Evolutionary conservation across 1,140 invertebrate genomes (phyloP), one percentile per base, ranked within the genome.

Genomic region (Schlechtendalia chinensis): DNA sequence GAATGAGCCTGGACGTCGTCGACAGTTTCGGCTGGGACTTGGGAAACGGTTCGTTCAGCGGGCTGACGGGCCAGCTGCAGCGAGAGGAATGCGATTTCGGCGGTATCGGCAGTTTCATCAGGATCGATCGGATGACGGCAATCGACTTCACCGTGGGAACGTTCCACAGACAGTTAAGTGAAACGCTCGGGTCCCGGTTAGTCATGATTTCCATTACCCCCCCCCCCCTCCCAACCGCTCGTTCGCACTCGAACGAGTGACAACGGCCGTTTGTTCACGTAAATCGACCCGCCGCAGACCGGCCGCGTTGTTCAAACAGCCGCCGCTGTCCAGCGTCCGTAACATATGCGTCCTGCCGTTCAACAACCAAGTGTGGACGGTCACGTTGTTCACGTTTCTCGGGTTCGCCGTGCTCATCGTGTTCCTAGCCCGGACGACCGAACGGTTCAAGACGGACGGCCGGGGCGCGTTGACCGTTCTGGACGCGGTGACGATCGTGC

Each of bases 291-390:
- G n/a, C 14, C 19, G 1, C 53, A 84, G 84, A 29, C 74, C 82
- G 2, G 82, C 81, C 1, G 65, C 83, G 4, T 65, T 84, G 12
- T 85, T 84, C 75, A 83, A 83, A 22, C 83, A 84, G 54, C 84
- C 84, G 0, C 82, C 84, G 5, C 81, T 84, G 2, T 84, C 84
- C 8, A 83, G 81, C 45, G 85, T 90, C 82, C 86, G 87, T 75
- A 89, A 89, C 81, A 88, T 90, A 24, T 91, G 89, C 81, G 85
- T 89, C 0, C 86, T 88, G 47, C 90, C 90, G 0, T 87, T 91
- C 27, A 86, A 86, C 1, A 82, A 83, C 17, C 83, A 84, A 22
- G 88, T 91, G 24, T 91, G 90, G 90, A 84, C 87, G 12, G 79
- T 87, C 14, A 82, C 84, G 1, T 83, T 87, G 19, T 82, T 61